Conservation (phyloP, 2,113 vertebrate species). For the Bucco capensis region DNA sequence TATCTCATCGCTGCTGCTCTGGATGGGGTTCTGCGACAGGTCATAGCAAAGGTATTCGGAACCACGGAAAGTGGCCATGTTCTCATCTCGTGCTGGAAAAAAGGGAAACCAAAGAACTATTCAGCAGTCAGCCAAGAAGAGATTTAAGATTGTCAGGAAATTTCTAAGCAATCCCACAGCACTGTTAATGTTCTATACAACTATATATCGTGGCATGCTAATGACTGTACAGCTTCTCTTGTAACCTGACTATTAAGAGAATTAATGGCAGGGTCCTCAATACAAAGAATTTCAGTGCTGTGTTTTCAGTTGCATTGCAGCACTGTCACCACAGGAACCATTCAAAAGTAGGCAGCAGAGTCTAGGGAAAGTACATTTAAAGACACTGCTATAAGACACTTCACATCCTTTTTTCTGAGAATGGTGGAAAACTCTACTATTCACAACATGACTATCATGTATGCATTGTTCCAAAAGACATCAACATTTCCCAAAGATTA, state of each 20-base stretch:
- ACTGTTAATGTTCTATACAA: not conserved
- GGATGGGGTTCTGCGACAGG: constrained; percentile 96
- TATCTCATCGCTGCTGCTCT: constrained; percentile 98
- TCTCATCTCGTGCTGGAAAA: constrained; percentile 89
- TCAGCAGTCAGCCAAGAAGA: not conserved
- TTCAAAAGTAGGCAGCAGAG: not conserved
- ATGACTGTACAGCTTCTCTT: not conserved
- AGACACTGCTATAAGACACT: not conserved
- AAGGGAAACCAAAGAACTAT: not conserved
- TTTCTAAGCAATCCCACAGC: not conserved
- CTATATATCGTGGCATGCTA: not conserved
- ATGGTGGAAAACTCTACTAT: not conserved
- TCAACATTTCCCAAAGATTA: not conserved
- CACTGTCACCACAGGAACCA: constrained; percentile 1
- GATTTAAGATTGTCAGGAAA: not conserved
- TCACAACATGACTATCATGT: not conserved
- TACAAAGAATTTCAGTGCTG: not conserved
- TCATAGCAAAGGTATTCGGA: constrained; percentile 98
- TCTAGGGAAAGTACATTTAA: not conserved
- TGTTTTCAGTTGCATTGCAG: constrained; percentile 1
- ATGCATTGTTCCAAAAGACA: fast-evolving
- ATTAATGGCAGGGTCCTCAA: not conserved
- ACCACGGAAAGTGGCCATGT: constrained; percentile 96
- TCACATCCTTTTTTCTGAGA: not conserved
- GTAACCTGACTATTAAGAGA: not conserved